These are phyloP conservation scores for Drosophila nigromelanica DNA, from an alignment of 1,140 invertebrate genomes.

Conservation along the genomic window DNA sequence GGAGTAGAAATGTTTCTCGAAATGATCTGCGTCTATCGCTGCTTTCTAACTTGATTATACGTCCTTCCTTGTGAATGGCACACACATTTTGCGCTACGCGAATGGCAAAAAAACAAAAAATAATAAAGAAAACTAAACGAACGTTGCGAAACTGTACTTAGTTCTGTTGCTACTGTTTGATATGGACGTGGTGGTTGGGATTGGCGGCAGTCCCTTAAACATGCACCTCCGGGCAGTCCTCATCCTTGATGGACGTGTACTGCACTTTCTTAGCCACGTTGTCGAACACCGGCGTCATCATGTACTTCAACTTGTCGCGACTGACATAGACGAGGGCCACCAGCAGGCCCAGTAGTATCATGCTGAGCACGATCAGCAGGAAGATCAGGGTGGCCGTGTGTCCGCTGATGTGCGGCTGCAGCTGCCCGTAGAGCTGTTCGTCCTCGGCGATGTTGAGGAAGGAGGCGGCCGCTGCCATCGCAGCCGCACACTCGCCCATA, in stretches of 20 bases:
- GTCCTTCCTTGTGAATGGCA: constrained; percentile 65
- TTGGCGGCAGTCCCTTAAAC: constrained; percentile 54
- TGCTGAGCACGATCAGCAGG: constrained; percentile 85
- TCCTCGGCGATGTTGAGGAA: constrained; percentile 66
- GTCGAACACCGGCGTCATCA: constrained; percentile 87
- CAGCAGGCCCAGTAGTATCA: constrained; percentile 85
- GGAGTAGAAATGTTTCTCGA: constrained; percentile 30
- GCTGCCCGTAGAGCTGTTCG: constrained; percentile 52
- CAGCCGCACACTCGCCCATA: constrained; percentile 76
- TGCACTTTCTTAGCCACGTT: constrained; percentile 89
- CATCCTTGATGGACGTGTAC: constrained; percentile 88
- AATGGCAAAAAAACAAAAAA: constrained; percentile 58
- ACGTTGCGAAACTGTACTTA: constrained; percentile 37
- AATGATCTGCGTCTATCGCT: constrained; percentile 40
- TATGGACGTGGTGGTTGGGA: constrained; percentile 28
- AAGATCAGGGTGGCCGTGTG: constrained; percentile 85
- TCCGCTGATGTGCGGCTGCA: constrained; percentile 69
- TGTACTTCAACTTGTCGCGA: constrained; percentile 85
- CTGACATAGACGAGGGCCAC: constrained; percentile 87
- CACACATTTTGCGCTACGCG: constrained; percentile 68
- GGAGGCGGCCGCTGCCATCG: constrained; percentile 69
- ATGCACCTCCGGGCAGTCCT: constrained; percentile 84
- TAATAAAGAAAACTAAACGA: neutral
- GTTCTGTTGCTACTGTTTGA: constrained; percentile 26
- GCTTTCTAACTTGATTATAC: constrained; percentile 8